These are phyloP conservation scores for Bombus ignitus DNA, from an alignment of 1,140 invertebrate genomes.

Conservation along the genomic window DNA sequence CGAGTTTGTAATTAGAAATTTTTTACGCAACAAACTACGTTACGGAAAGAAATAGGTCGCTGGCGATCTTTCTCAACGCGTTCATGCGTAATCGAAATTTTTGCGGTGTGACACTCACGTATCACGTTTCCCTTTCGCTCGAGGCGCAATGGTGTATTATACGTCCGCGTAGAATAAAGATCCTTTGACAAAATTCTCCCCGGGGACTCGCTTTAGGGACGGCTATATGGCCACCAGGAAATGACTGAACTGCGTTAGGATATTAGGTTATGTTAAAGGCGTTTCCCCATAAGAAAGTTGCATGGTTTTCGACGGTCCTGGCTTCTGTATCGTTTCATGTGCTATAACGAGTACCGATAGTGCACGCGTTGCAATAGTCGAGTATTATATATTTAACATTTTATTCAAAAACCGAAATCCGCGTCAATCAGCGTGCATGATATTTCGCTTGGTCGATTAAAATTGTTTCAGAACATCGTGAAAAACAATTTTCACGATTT, in stretches of 20 bases:
- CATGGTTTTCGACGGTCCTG: slow-evolving; percentile 36
- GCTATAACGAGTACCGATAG: too few species aligned
- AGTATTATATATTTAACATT: background rate
- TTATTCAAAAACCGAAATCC: background rate
- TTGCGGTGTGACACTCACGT: slow-evolving; percentile 67
- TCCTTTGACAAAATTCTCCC: slow-evolving; percentile 83
- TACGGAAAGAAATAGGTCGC: slow-evolving; percentile 13
- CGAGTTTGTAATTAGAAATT: background rate
- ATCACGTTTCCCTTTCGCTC: slow-evolving; percentile 77
- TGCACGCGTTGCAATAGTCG: background rate
- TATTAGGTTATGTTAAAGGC: slow-evolving; percentile 80
- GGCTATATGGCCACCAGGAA: slow-evolving; percentile 80
- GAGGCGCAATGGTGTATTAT: slow-evolving; percentile 79
- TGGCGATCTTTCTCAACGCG: slow-evolving; percentile 57
- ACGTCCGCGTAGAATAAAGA: slow-evolving; percentile 81
- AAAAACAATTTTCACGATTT: slow-evolving; percentile 1
- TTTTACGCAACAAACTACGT: background rate
- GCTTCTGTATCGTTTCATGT: background rate
- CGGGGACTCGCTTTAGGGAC: slow-evolving; percentile 78
- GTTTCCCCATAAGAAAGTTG: slow-evolving; percentile 71
- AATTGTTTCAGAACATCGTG: background rate
- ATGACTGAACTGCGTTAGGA: slow-evolving; percentile 82
- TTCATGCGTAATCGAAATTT: slow-evolving; percentile 72
- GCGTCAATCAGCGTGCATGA: background rate
- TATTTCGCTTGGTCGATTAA: background rate